A percentile compares a stretch with the other conserved stretches of the same genome.
phyloP scores from a whole-genome alignment of 2,888 invertebrate genomes.

The Sceliomorpha sp. region DNA sequence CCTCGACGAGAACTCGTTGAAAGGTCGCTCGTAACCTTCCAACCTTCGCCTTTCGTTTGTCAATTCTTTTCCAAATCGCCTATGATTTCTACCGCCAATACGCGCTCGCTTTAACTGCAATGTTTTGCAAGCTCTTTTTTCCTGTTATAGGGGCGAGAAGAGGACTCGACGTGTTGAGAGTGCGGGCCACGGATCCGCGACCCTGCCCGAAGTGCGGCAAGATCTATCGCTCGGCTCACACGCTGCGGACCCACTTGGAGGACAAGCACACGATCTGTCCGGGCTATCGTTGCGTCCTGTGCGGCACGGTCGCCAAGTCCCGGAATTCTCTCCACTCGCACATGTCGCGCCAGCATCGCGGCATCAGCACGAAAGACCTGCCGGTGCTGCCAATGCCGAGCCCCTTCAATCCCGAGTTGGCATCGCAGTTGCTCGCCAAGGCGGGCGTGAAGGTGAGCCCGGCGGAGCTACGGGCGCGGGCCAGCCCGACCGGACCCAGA shows the following conservation, averaged over 20 bases:
- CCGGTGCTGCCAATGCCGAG: slow-evolving; percentile 96
- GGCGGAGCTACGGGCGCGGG: slow-evolving; percentile 90
- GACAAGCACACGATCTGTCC: slow-evolving; percentile 97
- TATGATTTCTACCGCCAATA: no score
- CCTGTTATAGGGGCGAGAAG: no score
- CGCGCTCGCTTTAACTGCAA: no score
- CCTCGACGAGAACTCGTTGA: no score
- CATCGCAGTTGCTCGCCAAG: slow-evolving; percentile 89
- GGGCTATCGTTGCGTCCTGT: slow-evolving; percentile 94
- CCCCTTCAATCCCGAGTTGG: slow-evolving; percentile 93
- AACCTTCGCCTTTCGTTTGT: no score
- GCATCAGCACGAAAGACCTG: slow-evolving; percentile 95
- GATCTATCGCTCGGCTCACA: slow-evolving; percentile 95
- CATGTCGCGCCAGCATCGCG: slow-evolving; percentile 96
- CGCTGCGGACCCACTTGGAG: slow-evolving; percentile 93
- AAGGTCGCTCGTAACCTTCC: no score
- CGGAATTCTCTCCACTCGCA: slow-evolving; percentile 95
- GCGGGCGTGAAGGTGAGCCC: slow-evolving; percentile 93
- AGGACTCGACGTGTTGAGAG: slow-evolving; percentile 91
- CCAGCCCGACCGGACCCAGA: slow-evolving; percentile 91
- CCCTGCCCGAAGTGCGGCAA: slow-evolving; percentile 96
- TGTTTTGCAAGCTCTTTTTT: no score
- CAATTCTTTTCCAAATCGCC: no score
- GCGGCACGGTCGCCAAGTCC: slow-evolving; percentile 95
- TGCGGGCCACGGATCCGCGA: slow-evolving; percentile 94